Conservation (phyloP, 2,113 vertebrate species). For the Willisornis vidua region DNA sequence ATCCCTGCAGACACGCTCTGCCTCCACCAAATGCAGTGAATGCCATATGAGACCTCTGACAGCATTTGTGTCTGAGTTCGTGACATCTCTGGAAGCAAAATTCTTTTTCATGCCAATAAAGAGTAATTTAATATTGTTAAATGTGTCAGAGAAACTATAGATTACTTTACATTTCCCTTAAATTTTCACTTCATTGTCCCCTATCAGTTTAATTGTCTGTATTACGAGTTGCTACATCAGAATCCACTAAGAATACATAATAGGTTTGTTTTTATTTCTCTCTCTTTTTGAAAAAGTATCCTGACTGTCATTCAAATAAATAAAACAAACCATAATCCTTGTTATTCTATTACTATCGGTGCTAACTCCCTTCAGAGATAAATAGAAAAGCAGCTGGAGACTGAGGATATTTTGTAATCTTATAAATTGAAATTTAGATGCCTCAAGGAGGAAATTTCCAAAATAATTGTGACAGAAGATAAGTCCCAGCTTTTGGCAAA, state of each 20-base stretch:
- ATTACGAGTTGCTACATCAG: neutral
- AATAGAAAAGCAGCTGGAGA: constrained; percentile 64
- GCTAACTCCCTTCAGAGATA: constrained; percentile 53
- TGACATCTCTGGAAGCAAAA: constrained; percentile 43
- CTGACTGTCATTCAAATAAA: constrained; percentile 43
- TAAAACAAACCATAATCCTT: constrained; percentile 60
- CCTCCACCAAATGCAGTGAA: neutral
- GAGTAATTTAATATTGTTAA: constrained; percentile 24
- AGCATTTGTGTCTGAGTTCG: constrained; percentile 1
- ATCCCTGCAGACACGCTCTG: constrained; percentile 49
- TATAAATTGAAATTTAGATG: constrained; percentile 69
- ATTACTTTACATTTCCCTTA: neutral
- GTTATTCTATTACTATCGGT: constrained; percentile 34
- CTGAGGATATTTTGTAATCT: constrained; percentile 56
- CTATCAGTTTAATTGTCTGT: neutral
- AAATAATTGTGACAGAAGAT: constrained; percentile 63
- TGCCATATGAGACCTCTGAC: constrained; percentile 16
- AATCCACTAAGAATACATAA: neutral
- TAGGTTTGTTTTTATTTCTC: neutral
- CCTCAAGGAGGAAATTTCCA: constrained; percentile 61
- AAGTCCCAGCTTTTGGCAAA: constrained; percentile 61
- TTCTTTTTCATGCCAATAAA: constrained; percentile 11
- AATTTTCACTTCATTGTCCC: neutral
- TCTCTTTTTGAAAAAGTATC: neutral
- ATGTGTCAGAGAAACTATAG: neutral